phyloP scores from a whole-genome alignment of 2,797 vertebrate species.

The Tachyglossus aculeatus region DNA sequence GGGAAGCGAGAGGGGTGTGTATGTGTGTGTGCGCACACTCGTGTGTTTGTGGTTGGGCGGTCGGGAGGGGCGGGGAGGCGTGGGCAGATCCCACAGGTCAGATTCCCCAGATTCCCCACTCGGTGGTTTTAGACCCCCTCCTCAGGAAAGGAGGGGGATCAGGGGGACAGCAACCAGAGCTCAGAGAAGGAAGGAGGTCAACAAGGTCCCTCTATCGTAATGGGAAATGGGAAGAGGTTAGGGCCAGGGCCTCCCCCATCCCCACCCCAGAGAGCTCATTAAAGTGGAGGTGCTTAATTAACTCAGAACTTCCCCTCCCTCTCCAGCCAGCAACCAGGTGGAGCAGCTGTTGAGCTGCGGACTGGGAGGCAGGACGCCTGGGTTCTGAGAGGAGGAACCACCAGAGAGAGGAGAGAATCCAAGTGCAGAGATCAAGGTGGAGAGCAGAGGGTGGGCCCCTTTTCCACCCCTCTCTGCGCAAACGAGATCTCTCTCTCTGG shows the following conservation, averaged over 20 bases:
- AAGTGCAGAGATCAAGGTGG: no score
- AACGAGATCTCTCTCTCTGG: no score
- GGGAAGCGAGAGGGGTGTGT: no score
- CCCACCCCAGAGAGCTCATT: background rate
- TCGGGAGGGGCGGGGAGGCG: background rate
- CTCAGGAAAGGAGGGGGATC: background rate
- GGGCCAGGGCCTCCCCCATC: background rate
- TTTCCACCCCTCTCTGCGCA: no score
- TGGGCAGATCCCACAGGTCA: background rate
- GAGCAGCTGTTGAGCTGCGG: background rate
- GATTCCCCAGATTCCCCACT: background rate
- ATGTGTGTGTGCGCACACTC: no score
- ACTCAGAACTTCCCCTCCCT: background rate
- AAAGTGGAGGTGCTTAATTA: background rate
- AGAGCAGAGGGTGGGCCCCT: no score
- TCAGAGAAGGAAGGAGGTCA: background rate
- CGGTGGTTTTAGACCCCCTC: background rate
- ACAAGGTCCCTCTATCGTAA: background rate
- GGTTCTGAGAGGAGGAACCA: no score
- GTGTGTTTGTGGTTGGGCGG: background rate
- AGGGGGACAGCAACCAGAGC: background rate
- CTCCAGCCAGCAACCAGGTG: background rate
- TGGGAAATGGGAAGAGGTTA: background rate
- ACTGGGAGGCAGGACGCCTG: background rate
- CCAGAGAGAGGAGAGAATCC: no score